These are phyloP conservation scores for Brienomyrus longianalis DNA, from an alignment of 2,113 vertebrate species.

Conservation along the genomic window DNA sequence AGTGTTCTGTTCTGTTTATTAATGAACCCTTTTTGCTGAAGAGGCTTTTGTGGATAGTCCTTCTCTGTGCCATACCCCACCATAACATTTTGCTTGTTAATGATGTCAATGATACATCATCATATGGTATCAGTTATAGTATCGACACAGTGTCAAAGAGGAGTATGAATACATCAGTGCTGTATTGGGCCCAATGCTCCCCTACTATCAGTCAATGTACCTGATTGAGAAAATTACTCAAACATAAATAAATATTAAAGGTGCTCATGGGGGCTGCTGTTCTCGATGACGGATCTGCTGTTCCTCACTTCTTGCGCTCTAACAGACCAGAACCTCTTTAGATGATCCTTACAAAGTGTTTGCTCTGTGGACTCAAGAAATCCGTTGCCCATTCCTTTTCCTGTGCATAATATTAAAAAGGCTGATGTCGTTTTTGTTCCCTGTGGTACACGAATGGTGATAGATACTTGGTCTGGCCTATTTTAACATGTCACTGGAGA, in stretches of 20 bases:
- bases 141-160: background rate
- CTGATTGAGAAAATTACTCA: background rate
- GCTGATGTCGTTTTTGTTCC: background rate
- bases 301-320: background rate
- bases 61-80: too few relatives aligned
- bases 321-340: background rate
- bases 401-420: background rate
- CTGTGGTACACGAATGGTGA: background rate
- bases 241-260: background rate
- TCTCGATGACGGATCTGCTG: background rate
- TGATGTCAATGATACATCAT: background rate
- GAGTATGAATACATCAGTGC: background rate
- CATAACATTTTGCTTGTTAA: background rate
- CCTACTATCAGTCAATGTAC: background rate
- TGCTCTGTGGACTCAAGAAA: background rate
- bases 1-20: background rate
- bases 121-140: background rate
- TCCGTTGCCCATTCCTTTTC: background rate
- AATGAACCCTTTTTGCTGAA: background rate
- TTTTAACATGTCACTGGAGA: constrained; percentile 5
- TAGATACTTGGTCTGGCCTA: background rate
- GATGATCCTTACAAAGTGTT: background rate
- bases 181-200: background rate
- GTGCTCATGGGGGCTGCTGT: background rate
- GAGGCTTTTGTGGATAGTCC: background rate